phyloP scores from a whole-genome alignment of 2,797 vertebrate genomes.

The Coregonus suidteri region DNA sequence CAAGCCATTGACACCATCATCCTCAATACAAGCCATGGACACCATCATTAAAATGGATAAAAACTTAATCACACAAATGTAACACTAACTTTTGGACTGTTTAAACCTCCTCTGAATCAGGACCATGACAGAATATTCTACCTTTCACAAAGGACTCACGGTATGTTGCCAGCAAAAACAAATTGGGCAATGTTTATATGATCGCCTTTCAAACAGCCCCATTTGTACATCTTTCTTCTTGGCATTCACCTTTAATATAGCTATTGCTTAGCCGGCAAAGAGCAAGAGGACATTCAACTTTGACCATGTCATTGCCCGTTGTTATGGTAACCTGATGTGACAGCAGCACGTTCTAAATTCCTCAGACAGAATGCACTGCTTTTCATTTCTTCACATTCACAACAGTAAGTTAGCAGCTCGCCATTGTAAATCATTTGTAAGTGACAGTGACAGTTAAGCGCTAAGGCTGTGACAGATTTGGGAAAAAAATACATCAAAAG shows the following conservation, averaged over 20 bases:
- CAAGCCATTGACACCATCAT: constrained; percentile 31
- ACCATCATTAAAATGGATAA: constrained; percentile 40
- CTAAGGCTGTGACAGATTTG: constrained; percentile 53
- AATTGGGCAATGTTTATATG: no score
- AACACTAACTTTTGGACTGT: not conserved
- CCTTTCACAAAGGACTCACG: no score
- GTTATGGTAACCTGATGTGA: not conserved
- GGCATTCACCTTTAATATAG: no score
- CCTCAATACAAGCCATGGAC: constrained; percentile 22
- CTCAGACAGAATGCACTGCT: no score
- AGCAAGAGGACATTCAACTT: no score
- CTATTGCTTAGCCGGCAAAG: no score
- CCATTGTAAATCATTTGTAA: not conserved
- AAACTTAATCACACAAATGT: constrained; percentile 31
- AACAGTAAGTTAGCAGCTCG: no score
- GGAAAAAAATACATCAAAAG: constrained; percentile 19
- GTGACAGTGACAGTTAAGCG: constrained; percentile 44
- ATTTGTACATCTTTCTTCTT: no score
- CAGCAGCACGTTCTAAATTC: not conserved
- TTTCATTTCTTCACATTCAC: no score
- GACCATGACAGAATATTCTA: not conserved
- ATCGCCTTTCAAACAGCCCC: no score
- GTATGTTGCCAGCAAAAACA: no score
- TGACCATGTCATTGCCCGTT: no score
- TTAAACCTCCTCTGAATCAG: not conserved